Conservation (phyloP, 2,888 invertebrate species). For the Orchesella flavescens region DNA sequence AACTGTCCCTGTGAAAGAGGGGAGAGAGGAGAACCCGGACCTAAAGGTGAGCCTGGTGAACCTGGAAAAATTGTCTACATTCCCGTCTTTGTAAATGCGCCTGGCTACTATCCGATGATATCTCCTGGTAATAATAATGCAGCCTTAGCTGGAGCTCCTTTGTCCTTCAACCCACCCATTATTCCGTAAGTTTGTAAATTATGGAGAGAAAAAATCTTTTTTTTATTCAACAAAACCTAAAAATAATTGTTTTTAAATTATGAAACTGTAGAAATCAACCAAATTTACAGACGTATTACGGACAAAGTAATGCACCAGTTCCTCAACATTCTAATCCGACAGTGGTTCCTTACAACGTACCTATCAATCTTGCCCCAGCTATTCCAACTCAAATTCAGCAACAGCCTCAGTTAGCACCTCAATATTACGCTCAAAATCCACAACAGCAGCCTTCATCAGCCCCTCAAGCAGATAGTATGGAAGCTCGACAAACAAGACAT, state of each 20-base stretch:
- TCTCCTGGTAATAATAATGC: neutral
- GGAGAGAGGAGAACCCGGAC: constrained; percentile 54
- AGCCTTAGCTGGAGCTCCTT: neutral
- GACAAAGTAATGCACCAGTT: neutral
- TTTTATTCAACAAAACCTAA: too few relatives aligned
- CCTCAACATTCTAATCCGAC: constrained; percentile 50
- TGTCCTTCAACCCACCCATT: neutral
- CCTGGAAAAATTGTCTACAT: constrained; percentile 62
- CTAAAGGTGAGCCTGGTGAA: constrained; percentile 56
- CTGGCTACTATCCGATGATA: neutral
- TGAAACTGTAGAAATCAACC: constrained; percentile 3
- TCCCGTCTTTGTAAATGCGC: constrained; percentile 42
- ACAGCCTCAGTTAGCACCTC: neutral
- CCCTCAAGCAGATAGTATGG: constrained; percentile 9
- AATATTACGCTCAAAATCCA: neutral
- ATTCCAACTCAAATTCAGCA: neutral
- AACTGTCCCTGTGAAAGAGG: constrained; percentile 44
- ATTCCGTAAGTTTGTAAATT: neutral
- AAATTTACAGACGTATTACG: neutral
- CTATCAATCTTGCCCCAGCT: constrained; percentile 2
- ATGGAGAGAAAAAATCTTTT: neutral
- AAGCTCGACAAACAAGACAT: constrained; percentile 27
- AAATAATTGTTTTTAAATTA: neutral
- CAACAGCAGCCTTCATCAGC: constrained; percentile 9
- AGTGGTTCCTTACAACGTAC: constrained; percentile 42